Base-by-base conservation (phyloP, 2,888 invertebrate species). In the Lasioglossum figueresi region DNA sequence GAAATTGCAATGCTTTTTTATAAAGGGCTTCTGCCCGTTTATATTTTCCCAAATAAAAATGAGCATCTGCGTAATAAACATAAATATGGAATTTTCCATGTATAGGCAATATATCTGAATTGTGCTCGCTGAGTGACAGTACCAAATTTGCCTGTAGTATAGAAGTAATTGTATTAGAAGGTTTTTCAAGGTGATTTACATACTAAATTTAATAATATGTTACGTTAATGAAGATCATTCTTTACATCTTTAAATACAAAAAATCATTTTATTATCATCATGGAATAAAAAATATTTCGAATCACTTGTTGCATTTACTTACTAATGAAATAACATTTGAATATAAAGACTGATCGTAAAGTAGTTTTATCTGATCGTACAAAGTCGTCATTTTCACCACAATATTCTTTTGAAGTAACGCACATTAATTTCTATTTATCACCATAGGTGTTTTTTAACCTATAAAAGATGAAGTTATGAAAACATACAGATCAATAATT, bases 261-360 rank as follows among this genome's bases (percentile, higher is more conserved):
- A 14, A 40, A 34, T 37, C 14, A 43, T n/a, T 19, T 56, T 59
- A 27, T 59, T 27, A 34, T 23, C 68, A 59, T 66, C n/a, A 63
- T 16, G 82, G 45, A 71, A 52, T 79, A 56, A 70, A 43, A 43
- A 63, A 63, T 45, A 66, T 56, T 63, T 52, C 16, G 4, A 40
- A 52, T 74, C 56, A 27, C 45, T 71, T 34, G 52, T 59, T 66
- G 79, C 37, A 48, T 84, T 73, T 83, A 94, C 96, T 96, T 96
- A 97, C 97, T 94, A 97, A 94, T 90, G 96, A 95, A 75, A 97
- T 96, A 27, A 97, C 96, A 94, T 97, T 97, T 16, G 97, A 96
- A 93, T 97, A 97, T 2, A 98, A 95, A 89, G 97, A 96, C 90
- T 97, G 96, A 83, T 97, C 97, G 92, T 96, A 97, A 40, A 98